A percentile compares a stretch with the other conserved stretches of the same genome.
Conservation (phyloP, 1,140 invertebrate genomes). For the Prorops nasuta region DNA sequence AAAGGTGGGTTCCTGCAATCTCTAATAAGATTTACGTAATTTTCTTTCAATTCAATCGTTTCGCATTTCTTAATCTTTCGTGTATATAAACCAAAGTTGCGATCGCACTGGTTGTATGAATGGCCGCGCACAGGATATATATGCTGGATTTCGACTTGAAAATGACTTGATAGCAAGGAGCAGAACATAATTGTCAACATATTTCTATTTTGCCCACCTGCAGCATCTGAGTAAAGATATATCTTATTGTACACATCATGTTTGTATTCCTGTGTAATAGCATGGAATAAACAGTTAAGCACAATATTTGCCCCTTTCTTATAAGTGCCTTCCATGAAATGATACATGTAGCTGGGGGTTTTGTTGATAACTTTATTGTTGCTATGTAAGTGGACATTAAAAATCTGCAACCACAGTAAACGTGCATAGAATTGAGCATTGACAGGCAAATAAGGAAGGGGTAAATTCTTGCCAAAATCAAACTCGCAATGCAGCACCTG, state of each 20-base stretch:
- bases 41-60: slow-evolving; percentile 22
- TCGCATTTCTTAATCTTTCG: slow-evolving; percentile 20
- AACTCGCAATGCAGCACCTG: slow-evolving; percentile 14
- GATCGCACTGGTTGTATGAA: slow-evolving; percentile 13
- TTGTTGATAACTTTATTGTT: not conserved
- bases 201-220: too few relatives aligned
- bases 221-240: slow-evolving; percentile 22
- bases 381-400: slow-evolving; percentile 25
- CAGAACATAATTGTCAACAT: too few relatives aligned
- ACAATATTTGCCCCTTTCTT: slow-evolving; percentile 21
- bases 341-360: slow-evolving; percentile 21
- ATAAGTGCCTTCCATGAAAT: slow-evolving; percentile 14
- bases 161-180: too few relatives aligned
- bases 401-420: slow-evolving; percentile 20
- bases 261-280: slow-evolving; percentile 16
- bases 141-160: too few relatives aligned
- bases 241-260: slow-evolving; percentile 12
- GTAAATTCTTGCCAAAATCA: too few relatives aligned
- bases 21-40: slow-evolving; percentile 23
- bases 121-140: too few relatives aligned
- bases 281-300: slow-evolving; percentile 18
- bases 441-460: slow-evolving; percentile 19
- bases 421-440: slow-evolving; percentile 19
- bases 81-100: slow-evolving; percentile 24
- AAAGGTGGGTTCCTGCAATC: slow-evolving; percentile 14